Evolutionary conservation across 1,140 invertebrate species (phyloP).

Genomic region (Lethrus apterus): DNA sequence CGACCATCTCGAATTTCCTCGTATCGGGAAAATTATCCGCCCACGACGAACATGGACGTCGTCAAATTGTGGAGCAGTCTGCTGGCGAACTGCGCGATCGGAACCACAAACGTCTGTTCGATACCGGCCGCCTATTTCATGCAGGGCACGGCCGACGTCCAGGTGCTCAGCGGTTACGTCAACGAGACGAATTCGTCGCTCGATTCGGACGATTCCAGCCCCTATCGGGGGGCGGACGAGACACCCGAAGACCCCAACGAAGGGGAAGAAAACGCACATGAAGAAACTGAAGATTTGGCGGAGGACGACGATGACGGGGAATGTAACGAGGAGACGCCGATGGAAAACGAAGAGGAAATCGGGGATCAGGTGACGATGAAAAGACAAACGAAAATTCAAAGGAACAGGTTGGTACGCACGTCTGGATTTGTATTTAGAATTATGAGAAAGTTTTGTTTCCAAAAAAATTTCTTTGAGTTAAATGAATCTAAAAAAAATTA

Average conservation of each 20-base stretch:
- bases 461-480: too few species aligned
- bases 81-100: constrained; percentile 6
- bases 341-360: constrained; percentile 2
- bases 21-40: neutral
- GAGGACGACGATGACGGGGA: constrained; percentile 5
- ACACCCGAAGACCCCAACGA: neutral
- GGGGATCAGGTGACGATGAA: neutral
- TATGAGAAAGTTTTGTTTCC: too few species aligned
- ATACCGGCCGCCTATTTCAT: constrained; percentile 19
- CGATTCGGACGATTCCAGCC: constrained; percentile 6
- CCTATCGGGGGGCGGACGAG: neutral
- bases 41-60: constrained; percentile 13
- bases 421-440: too few species aligned
- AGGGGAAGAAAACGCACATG: too few species aligned
- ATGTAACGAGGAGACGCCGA: neutral
- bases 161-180: neutral
- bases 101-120: neutral
- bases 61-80: constrained; percentile 15
- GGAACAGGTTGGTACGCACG: constrained; percentile 8
- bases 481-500: too few species aligned
- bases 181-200: constrained; percentile 3
- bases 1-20: constrained; percentile 1
- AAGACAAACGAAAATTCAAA: constrained; percentile 2
- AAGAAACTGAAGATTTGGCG: neutral
- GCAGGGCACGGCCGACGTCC: constrained; percentile 15